Conservation (phyloP, 2,797 vertebrate species). For the Lepilemur septentrionalis region DNA sequence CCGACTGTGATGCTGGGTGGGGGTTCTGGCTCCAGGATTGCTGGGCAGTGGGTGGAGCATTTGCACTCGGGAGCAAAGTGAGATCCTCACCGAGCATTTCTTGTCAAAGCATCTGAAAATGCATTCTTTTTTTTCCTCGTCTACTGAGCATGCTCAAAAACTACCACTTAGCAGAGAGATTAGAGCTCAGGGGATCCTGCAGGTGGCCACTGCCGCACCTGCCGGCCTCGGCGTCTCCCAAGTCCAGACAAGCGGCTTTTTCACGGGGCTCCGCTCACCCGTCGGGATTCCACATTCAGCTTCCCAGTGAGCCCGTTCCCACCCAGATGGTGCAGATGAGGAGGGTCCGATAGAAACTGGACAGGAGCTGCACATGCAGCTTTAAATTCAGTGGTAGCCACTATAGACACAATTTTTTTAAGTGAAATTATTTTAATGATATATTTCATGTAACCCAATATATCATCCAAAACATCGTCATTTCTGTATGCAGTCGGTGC, state of each 20-base stretch:
- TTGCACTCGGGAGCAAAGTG: background rate
- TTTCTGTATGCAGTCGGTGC: accelerated
- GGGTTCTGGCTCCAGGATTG: background rate
- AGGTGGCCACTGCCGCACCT: background rate
- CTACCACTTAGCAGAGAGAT: background rate
- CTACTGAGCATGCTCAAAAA: background rate
- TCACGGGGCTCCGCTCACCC: background rate
- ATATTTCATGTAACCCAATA: background rate
- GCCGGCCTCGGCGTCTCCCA: accelerated
- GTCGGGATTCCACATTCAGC: accelerated
- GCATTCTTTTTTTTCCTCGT: background rate
- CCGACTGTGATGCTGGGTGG: background rate
- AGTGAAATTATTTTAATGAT: background rate
- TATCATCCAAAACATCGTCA: background rate
- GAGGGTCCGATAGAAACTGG: accelerated
- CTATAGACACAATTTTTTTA: background rate
- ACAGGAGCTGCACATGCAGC: accelerated
- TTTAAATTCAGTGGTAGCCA: background rate
- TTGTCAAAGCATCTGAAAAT: background rate
- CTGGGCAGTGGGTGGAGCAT: background rate
- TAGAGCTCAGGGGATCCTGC: background rate
- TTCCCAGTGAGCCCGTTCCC: accelerated
- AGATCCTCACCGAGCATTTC: background rate
- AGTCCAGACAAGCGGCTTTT: background rate
- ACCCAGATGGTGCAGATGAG: accelerated